A percentile compares a stretch with the other conserved stretches of the same genome.
These are phyloP conservation scores for Otolemur crassicaudatus DNA, from an alignment of 2,797 vertebrate genomes.

Conservation along the genomic window DNA sequence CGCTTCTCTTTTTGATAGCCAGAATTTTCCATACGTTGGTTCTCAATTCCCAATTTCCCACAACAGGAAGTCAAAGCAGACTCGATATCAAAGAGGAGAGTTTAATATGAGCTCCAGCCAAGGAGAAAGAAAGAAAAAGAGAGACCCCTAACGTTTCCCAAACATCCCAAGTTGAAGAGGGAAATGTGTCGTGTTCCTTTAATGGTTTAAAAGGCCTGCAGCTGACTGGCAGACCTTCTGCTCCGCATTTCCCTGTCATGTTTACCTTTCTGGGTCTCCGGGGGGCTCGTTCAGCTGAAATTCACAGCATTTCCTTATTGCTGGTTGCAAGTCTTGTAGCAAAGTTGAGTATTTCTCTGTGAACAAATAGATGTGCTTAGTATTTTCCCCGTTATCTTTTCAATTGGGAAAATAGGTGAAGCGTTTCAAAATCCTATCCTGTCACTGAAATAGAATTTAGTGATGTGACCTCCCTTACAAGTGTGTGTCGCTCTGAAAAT, in stretches of 20 bases:
- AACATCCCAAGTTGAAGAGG: constrained; percentile 56
- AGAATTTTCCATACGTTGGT: constrained; percentile 79
- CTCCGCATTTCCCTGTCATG: constrained; percentile 66
- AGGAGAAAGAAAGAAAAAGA: constrained; percentile 21
- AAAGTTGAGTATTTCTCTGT: constrained; percentile 78
- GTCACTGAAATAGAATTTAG: not conserved
- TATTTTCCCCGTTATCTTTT: constrained; percentile 83
- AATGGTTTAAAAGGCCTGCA: constrained; percentile 60
- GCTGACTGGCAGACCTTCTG: constrained; percentile 70
- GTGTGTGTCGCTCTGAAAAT: constrained; percentile 9
- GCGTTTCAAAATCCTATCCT: constrained; percentile 31
- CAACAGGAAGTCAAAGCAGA: constrained; percentile 72
- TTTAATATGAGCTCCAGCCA: constrained; percentile 51
- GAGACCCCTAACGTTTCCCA: constrained; percentile 55
- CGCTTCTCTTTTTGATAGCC: constrained; percentile 67
- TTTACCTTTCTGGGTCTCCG: constrained; percentile 80
- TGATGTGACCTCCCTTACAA: constrained; percentile 65
- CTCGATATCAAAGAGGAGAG: constrained; percentile 53
- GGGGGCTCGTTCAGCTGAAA: constrained; percentile 78
- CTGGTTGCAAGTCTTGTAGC: constrained; percentile 74
- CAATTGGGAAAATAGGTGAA: constrained; percentile 71
- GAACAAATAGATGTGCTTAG: constrained; percentile 84
- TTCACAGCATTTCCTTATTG: constrained; percentile 81
- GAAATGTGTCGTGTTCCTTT: constrained; percentile 47
- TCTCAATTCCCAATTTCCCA: constrained; percentile 73